phyloP scores from a whole-genome alignment of 2,113 vertebrate species.

The Phrynocephalus versicolor region DNA sequence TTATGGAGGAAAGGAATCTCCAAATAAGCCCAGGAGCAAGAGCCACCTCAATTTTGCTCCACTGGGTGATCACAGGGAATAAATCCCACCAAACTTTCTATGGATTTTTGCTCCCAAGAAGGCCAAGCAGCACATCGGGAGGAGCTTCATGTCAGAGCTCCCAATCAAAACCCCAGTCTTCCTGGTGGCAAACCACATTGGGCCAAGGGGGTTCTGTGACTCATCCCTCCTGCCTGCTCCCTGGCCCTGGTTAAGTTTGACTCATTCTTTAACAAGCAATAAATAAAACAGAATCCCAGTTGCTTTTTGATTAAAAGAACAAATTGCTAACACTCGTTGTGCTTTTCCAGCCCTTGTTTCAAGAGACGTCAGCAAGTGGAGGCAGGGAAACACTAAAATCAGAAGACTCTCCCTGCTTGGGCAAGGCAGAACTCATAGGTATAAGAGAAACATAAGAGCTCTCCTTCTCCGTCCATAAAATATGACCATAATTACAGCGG shows the following conservation, averaged over 20 bases:
- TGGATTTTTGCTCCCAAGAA: background rate
- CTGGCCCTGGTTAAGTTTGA: conserved; percentile 6
- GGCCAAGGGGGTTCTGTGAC: background rate
- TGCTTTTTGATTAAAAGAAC: background rate
- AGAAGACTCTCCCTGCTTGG: background rate
- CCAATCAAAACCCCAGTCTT: background rate
- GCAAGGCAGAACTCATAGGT: background rate
- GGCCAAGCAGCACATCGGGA: background rate
- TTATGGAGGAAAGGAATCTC: too few relatives aligned
- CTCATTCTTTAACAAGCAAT: conserved; percentile 15
- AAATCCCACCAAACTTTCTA: background rate
- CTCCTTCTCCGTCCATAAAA: background rate
- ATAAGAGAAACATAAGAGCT: accelerated
- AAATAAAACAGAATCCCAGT: conserved; percentile 22
- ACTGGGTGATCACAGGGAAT: too few relatives aligned
- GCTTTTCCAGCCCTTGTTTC: background rate
- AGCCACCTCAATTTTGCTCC: too few relatives aligned
- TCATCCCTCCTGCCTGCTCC: accelerated
- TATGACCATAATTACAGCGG: accelerated
- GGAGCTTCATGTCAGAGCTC: background rate
- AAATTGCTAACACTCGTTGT: background rate
- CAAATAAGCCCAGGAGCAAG: background rate
- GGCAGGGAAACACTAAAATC: background rate
- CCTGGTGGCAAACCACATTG: background rate
- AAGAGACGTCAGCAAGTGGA: background rate